A percentile compares a stretch with the other conserved stretches of the same genome.
Conservation (phyloP, 2,113 vertebrate genomes). For the Suncus etruscus region DNA sequence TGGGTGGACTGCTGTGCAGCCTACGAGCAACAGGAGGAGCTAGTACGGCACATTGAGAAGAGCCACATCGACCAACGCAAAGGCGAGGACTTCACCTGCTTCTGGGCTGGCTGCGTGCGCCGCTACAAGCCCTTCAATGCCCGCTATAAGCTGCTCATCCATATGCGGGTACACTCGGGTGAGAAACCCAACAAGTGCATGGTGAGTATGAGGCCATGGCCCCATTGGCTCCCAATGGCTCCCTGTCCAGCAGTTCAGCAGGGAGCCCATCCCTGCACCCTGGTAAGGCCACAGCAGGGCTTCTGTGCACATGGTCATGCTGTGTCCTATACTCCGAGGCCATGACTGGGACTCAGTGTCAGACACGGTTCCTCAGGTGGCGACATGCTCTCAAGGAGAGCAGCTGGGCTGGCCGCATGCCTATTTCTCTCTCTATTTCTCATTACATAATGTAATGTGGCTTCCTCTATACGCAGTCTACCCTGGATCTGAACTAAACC, state of each 20-base stretch:
- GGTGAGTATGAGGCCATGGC: constrained; percentile 89
- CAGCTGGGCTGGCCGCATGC: too few relatives aligned
- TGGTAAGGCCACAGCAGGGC: background rate
- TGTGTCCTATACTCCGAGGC: too few relatives aligned
- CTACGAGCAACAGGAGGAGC: constrained; percentile 98
- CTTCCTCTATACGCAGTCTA: too few relatives aligned
- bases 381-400: too few relatives aligned
- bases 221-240: background rate
- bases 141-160: constrained; percentile 99
- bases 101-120: constrained; percentile 98
- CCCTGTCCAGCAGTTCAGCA: fast-evolving
- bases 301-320: too few relatives aligned
- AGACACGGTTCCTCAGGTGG: background rate
- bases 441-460: too few relatives aligned
- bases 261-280: background rate
- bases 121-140: constrained; percentile 99
- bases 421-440: too few relatives aligned
- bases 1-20: constrained; percentile 99
- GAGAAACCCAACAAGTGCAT: constrained; percentile 99
- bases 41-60: constrained; percentile 99
- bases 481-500: too few relatives aligned
- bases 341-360: background rate
- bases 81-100: constrained; percentile 99
- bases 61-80: constrained; percentile 98
- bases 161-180: constrained; percentile 99